Percentiles rank a stretch among this genome's conserved stretches.
Conservation (phyloP, 2,888 invertebrate genomes). For the Drosophila hamatofila region DNA sequence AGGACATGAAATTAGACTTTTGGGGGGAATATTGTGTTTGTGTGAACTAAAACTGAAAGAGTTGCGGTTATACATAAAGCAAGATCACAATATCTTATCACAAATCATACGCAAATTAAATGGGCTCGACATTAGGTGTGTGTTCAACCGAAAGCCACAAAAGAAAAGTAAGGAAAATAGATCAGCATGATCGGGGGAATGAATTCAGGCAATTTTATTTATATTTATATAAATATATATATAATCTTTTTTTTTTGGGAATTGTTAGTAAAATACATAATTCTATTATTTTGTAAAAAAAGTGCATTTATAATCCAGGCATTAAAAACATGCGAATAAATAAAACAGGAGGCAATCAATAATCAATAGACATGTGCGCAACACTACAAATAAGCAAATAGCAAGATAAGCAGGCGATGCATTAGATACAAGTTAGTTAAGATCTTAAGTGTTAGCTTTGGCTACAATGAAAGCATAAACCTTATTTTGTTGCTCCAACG, state of each 20-base stretch:
- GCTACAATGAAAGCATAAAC: slow-evolving; percentile 41
- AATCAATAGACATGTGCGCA: slow-evolving; percentile 3
- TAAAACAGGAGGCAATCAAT: slow-evolving; percentile 28
- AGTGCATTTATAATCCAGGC: slow-evolving; percentile 28
- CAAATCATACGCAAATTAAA: slow-evolving; percentile 58
- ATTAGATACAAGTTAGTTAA: slow-evolving; percentile 20
- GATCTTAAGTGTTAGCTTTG: slow-evolving; percentile 25
- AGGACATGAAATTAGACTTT: slow-evolving; percentile 46
- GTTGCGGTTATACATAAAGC: slow-evolving; percentile 50
- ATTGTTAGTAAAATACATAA: slow-evolving; percentile 27
- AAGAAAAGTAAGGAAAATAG: slow-evolving; percentile 47
- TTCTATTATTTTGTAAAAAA: slow-evolving; percentile 3
- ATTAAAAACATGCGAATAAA: slow-evolving; percentile 58
- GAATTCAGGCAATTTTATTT: slow-evolving; percentile 35
- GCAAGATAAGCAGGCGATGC: slow-evolving; percentile 44
- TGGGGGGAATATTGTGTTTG: slow-evolving; percentile 49
- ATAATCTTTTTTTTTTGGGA: slow-evolving; percentile 25
- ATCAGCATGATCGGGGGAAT: slow-evolving; percentile 60
- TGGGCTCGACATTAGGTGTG: slow-evolving; percentile 17
- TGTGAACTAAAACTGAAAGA: slow-evolving; percentile 50
- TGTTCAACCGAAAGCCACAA: slow-evolving; percentile 39
- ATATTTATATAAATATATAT: not conserved
- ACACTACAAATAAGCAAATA: slow-evolving; percentile 33
- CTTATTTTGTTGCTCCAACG: slow-evolving; percentile 8
- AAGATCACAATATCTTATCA: slow-evolving; percentile 27